Evolutionary conservation across 2,113 vertebrate genomes (phyloP), one percentile per base, ranked within the genome.

Genomic region (Spea multiplicata): DNA sequence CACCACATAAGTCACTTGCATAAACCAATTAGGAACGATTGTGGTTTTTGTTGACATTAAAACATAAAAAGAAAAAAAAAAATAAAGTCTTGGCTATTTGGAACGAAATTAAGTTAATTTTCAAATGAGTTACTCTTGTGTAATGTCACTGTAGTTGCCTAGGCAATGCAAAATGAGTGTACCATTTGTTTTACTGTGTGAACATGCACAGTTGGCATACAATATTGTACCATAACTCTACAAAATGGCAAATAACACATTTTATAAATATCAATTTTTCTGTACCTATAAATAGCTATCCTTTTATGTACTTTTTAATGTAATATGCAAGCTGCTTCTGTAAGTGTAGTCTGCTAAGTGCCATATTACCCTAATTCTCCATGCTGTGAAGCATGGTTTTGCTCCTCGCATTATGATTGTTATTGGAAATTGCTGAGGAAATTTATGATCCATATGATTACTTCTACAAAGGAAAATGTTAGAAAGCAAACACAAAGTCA

Each of bases 401-500:
- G 74, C 76, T 81, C 78, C 55, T 17, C 6, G 72, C 66, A 59
- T 85, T 84, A 82, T 86, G 82, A 86, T 75, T 78, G 52, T 74
- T 90, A 83, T 72, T 88, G 86, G 83, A 86, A 84, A 83, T 82
- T 1, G 0, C 81, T 81, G 77, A 74, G 85, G 81, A 78, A 86
- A 84, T 87, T 88, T 86, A 87, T 87, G 86, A 82, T 78, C 86
- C 83, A 73, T 86, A 45, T 87, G 87, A 87, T 87, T 82, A 75
- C 73, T 75, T 84, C 76, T 47, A 76, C 71, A 78, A 87, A 88
- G 74, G 57, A 75, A 85, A 84, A 74, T 0, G 0, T 73, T 52
- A 75, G 75, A 84, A 85, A 87, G 83, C 81, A 85, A 85, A 83
- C 84, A 84, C 59, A 85, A 85, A 84, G 78, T 74, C 74, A 81